Evolutionary conservation across 2,888 invertebrate species (phyloP).

Genomic region (Mesoligia furuncula): DNA sequence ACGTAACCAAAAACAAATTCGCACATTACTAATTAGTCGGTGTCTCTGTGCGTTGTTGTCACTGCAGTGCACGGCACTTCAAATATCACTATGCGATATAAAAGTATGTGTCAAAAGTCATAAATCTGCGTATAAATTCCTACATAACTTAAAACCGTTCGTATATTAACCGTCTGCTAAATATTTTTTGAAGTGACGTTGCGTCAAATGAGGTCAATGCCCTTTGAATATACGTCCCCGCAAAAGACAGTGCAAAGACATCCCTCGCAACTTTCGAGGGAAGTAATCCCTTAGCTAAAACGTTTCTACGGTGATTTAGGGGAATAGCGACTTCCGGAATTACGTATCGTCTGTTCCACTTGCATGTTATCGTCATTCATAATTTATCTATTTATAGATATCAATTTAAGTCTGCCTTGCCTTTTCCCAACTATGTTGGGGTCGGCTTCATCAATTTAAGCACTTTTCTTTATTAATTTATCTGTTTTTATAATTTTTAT

Average conservation of each 20-base stretch:
- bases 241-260: constrained; percentile 1
- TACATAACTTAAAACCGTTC: too few relatives aligned
- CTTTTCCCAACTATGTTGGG: too few relatives aligned
- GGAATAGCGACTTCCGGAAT: background rate
- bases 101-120: background rate
- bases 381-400: background rate
- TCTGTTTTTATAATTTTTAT: too few relatives aligned
- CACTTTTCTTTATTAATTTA: background rate
- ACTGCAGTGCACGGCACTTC: background rate
- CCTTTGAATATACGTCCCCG: constrained; percentile 20
- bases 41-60: background rate
- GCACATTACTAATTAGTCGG: background rate
- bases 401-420: background rate
- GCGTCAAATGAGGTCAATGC: constrained; percentile 29
- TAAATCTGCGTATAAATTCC: background rate
- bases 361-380: background rate
- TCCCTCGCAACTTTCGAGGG: constrained; percentile 24
- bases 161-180: too few relatives aligned
- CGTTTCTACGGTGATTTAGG: background rate
- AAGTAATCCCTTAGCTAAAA: constrained; percentile 16
- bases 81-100: background rate
- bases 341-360: background rate
- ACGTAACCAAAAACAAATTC: background rate
- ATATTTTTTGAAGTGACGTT: background rate
- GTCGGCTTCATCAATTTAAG: background rate